Percentiles rank a stretch among this genome's conserved stretches.
These are phyloP conservation scores for Theonella swinhoei DNA, from an alignment of 37 sponge, comb jelly and placozoan genomes.

Conservation along the genomic window DNA sequence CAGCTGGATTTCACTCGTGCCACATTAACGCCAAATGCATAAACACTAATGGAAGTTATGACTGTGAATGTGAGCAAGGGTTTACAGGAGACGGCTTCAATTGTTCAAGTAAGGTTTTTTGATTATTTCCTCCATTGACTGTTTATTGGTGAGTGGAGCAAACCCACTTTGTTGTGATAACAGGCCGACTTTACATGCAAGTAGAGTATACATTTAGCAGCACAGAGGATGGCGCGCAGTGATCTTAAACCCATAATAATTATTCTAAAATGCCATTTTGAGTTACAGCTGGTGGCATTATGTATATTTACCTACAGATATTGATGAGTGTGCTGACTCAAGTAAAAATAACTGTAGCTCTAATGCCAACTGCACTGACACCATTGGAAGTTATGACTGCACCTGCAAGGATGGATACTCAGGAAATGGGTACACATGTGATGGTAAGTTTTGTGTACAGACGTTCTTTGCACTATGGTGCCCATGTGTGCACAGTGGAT, in stretches of 20 bases:
- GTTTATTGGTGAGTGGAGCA: too few relatives aligned
- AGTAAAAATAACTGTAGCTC: slow-evolving; percentile 28
- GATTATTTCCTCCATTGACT: slow-evolving; percentile 29
- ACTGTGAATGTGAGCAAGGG: too few relatives aligned
- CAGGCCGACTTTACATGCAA: neutral
- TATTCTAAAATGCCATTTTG: too few relatives aligned
- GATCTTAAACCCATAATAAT: too few relatives aligned
- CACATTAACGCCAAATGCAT: slow-evolving; percentile 26
- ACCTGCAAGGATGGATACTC: slow-evolving; percentile 24
- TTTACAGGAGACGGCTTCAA: too few relatives aligned
- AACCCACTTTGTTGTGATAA: neutral
- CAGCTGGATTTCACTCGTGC: neutral
- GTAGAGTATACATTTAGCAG: too few relatives aligned
- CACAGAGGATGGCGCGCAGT: too few relatives aligned
- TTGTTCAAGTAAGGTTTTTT: too few relatives aligned
- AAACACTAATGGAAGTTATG: slow-evolving; percentile 51
- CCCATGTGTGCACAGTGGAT: too few relatives aligned
- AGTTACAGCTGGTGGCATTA: too few relatives aligned
- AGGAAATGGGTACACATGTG: slow-evolving; percentile 10
- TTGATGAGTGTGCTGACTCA: slow-evolving; percentile 30
- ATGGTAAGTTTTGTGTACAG: slow-evolving; percentile 9
- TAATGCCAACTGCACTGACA: slow-evolving; percentile 14
- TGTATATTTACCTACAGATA: neutral
- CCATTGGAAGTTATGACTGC: slow-evolving; percentile 22
- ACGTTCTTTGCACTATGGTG: too few relatives aligned